Conservation (phyloP, 2,113 vertebrate genomes). For the Mugil cephalus region DNA sequence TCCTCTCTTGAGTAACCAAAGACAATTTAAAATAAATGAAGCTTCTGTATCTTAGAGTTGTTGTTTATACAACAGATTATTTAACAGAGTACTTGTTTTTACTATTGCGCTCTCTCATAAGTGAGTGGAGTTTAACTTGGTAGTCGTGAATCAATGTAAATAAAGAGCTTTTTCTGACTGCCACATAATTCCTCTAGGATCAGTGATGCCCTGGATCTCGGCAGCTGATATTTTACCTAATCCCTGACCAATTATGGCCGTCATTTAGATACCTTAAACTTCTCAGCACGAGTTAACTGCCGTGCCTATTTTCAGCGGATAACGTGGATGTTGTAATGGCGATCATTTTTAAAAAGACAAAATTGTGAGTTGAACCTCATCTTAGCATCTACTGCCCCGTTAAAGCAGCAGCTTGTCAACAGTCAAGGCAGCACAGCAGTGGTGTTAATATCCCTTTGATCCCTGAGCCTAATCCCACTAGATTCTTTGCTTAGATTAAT, state of each 20-base stretch:
- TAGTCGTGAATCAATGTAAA: conserved; percentile 15
- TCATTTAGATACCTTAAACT: conserved; percentile 32
- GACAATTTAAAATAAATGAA: neutral
- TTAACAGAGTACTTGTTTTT: neutral
- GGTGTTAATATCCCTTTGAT: conserved; percentile 82
- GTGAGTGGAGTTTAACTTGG: conserved; percentile 20
- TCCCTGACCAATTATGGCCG: conserved; percentile 44
- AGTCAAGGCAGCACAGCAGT: conserved; percentile 60
- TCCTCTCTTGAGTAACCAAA: neutral
- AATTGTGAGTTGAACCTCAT: conserved; percentile 25
- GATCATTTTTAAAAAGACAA: conserved; percentile 26
- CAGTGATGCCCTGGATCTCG: conserved; percentile 59
- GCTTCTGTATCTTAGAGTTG: neutral
- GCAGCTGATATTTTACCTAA: conserved; percentile 68
- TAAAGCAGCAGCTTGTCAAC: conserved; percentile 60
- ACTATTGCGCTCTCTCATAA: neutral
- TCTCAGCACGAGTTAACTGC: conserved; percentile 30
- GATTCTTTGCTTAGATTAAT: conserved; percentile 81
- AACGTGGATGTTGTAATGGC: conserved; percentile 24
- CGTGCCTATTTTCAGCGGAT: conserved; percentile 16
- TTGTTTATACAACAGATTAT: neutral
- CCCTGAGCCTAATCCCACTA: conserved; percentile 73
- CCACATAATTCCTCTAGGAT: conserved; percentile 33
- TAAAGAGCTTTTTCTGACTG: neutral
- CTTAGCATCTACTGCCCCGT: conserved; percentile 9